A percentile compares a stretch with the other conserved stretches of the same genome.
phyloP scores from a whole-genome alignment of 2,888 invertebrate genomes.

The Papilio elwesi region DNA sequence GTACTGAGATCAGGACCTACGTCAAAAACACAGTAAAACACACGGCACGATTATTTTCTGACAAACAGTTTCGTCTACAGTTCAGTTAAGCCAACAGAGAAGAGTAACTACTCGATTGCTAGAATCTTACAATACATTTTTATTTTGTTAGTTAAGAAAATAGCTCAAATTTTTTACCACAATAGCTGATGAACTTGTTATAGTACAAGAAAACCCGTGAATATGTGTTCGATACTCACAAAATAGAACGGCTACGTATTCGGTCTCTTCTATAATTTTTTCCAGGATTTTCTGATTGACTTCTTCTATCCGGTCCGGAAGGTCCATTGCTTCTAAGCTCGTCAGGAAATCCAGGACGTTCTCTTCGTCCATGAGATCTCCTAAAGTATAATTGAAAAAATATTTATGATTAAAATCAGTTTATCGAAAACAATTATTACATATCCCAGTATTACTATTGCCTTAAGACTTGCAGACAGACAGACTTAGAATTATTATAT shows the following conservation, averaged over 20 bases:
- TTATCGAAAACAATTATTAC: neutral
- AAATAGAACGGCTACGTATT: slow-evolving; percentile 96
- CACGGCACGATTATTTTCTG: slow-evolving; percentile 73
- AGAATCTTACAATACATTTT: slow-evolving; percentile 60
- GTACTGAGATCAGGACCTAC: slow-evolving; percentile 84
- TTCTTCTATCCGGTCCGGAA: slow-evolving; percentile 97
- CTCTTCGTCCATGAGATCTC: slow-evolving; percentile 98
- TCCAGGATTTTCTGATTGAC: slow-evolving; percentile 95
- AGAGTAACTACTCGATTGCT: slow-evolving; percentile 59
- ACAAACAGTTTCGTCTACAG: slow-evolving; percentile 61
- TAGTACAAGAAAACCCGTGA: slow-evolving; percentile 47
- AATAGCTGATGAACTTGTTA: slow-evolving; percentile 67
- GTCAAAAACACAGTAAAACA: slow-evolving; percentile 83
- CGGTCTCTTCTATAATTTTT: slow-evolving; percentile 95
- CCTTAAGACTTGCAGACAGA: too few relatives aligned
- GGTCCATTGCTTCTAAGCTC: slow-evolving; percentile 96
- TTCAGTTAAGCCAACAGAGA: slow-evolving; percentile 57
- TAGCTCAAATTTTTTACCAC: slow-evolving; percentile 72
- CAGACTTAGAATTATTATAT: too few relatives aligned
- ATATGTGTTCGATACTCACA: slow-evolving; percentile 88
- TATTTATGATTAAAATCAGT: slow-evolving; percentile 18
- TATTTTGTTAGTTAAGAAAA: slow-evolving; percentile 74
- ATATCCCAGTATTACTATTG: too few relatives aligned
- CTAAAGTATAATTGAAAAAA: slow-evolving; percentile 71
- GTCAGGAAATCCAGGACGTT: slow-evolving; percentile 96